Percentiles rank a stretch among this genome's conserved stretches.
phyloP scores from a whole-genome alignment of 2,113 vertebrate genomes.

The Oncorhynchus keta region DNA sequence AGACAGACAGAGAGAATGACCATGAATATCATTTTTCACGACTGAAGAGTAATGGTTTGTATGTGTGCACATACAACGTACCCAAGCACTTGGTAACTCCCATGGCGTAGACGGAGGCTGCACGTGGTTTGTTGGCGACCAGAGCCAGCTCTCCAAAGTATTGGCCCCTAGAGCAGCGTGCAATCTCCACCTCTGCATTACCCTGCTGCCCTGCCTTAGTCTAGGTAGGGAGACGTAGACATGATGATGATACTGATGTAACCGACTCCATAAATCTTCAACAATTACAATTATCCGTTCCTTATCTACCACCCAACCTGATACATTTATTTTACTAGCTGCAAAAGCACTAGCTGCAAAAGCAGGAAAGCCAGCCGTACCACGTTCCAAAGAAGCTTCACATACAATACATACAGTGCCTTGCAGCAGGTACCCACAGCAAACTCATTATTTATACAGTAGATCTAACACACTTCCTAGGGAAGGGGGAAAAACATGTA shows the following conservation, averaged over 20 bases:
- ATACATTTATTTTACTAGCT: too few relatives aligned
- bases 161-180: constrained; percentile 86
- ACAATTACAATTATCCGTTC: neutral
- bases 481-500: neutral
- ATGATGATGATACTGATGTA: neutral
- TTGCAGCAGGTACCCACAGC: too few relatives aligned
- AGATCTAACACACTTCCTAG: too few relatives aligned
- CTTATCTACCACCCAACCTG: neutral
- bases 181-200: constrained; percentile 87
- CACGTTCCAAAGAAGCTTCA: too few relatives aligned
- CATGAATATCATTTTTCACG: neutral
- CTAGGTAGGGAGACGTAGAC: constrained; percentile 56
- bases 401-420: too few relatives aligned
- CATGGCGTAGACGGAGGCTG: constrained; percentile 90
- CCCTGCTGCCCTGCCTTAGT: constrained; percentile 78
- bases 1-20: neutral
- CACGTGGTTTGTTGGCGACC: constrained; percentile 94
- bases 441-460: too few relatives aligned
- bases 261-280: neutral
- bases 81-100: constrained; percentile 92
- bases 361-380: too few relatives aligned
- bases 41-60: neutral
- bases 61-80: constrained; percentile 49
- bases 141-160: constrained; percentile 96
- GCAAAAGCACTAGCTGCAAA: too few relatives aligned